These are phyloP conservation scores for Pachliopta kotzebuea DNA, from an alignment of 2,888 invertebrate genomes.

Conservation along the genomic window DNA sequence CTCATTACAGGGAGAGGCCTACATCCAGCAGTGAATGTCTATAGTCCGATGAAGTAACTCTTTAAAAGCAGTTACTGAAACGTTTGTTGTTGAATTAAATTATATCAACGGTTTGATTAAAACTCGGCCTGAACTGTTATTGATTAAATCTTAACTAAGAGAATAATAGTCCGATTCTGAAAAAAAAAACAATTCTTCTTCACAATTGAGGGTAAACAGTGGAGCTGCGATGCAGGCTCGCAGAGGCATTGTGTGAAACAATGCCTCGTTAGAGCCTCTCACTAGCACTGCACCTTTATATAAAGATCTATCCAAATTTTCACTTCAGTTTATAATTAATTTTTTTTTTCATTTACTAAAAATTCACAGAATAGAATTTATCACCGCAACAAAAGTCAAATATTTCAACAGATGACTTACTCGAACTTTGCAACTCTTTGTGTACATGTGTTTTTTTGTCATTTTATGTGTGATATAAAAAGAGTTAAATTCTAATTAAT, in stretches of 20 bases:
- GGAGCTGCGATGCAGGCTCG: not conserved
- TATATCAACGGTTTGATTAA: too few species aligned
- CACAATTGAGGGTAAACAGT: conserved; percentile 18
- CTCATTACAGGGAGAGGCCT: too few species aligned
- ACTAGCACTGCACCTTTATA: conserved; percentile 6
- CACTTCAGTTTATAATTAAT: conserved; percentile 1
- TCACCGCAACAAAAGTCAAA: not conserved
- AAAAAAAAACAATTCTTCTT: conserved; percentile 9
- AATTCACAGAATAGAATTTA: not conserved
- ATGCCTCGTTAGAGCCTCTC: conserved; percentile 20
- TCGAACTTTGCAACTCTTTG: not conserved
- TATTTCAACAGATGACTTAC: not conserved
- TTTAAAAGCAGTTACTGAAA: too few species aligned
- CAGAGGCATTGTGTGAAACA: conserved; percentile 16
- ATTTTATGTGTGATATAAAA: too few species aligned
- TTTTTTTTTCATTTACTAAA: not conserved
- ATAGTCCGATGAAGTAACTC: too few species aligned
- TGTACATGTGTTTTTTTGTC: not conserved
- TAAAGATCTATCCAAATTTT: conserved; percentile 9
- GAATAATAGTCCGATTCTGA: conserved; percentile 1
- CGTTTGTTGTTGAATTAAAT: too few species aligned
- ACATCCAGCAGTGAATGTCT: too few species aligned
- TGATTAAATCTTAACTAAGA: too few species aligned
- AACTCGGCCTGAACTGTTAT: too few species aligned
- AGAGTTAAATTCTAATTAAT: too few species aligned